These are phyloP conservation scores for Coranthus polyacanthus DNA, from an alignment of 2,797 vertebrate species.

Conservation along the genomic window DNA sequence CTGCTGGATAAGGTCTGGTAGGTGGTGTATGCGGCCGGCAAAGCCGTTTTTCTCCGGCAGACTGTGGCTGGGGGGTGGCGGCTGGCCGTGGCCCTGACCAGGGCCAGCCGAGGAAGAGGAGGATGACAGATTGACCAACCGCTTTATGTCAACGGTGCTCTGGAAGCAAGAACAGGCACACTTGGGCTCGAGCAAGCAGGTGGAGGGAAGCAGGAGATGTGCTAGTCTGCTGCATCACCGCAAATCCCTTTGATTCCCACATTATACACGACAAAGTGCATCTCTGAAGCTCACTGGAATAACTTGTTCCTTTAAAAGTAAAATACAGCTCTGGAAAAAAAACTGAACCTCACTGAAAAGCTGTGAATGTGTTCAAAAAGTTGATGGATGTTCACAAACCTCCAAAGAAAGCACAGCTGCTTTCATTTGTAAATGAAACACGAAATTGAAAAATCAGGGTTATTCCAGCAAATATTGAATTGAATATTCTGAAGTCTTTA, in stretches of 20 bases:
- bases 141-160: conserved; percentile 97
- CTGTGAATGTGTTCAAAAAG: too few relatives aligned
- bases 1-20: conserved; percentile 99
- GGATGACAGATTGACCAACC: conserved; percentile 73
- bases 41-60: conserved; percentile 97
- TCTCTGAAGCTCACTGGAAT: neutral
- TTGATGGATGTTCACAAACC: too few relatives aligned
- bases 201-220: conserved; percentile 32
- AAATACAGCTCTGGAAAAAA: too few relatives aligned
- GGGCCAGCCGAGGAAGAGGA: conserved; percentile 63
- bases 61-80: conserved; percentile 83
- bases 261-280: neutral
- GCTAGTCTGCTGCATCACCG: conserved; percentile 4
- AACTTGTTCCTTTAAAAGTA: too few relatives aligned
- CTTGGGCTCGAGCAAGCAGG: conserved; percentile 85
- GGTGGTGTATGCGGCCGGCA: conserved; percentile 95
- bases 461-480: too few relatives aligned
- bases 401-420: too few relatives aligned
- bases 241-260: conserved; percentile 3
- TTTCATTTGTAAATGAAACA: too few relatives aligned
- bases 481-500: too few relatives aligned
- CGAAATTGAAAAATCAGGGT: too few relatives aligned
- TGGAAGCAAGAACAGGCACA: conserved; percentile 99
- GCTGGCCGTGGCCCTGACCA: conserved; percentile 65
- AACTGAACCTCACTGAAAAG: too few relatives aligned